These are phyloP conservation scores for Sparus aurata DNA, from an alignment of 2,797 vertebrate genomes.

Conservation along the genomic window DNA sequence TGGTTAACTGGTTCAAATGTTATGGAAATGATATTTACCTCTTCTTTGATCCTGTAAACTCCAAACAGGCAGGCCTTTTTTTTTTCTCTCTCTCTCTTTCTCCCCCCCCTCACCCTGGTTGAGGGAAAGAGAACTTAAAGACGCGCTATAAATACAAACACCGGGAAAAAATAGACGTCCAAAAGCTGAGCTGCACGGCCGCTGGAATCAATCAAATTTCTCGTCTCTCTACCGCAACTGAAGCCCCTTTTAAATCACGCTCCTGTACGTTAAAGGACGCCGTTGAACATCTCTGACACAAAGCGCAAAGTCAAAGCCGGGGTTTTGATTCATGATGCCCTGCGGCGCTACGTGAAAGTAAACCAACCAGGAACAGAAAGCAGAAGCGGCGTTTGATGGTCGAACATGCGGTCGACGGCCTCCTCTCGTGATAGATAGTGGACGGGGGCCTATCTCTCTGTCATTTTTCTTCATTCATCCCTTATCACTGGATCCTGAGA, in stretches of 20 bases:
- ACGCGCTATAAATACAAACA: constrained; percentile 70
- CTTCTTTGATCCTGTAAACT: constrained; percentile 79
- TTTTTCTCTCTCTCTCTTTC: background rate
- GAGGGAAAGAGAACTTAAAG: constrained; percentile 56
- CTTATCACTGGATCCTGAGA: constrained; percentile 51
- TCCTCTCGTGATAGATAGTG: constrained; percentile 85
- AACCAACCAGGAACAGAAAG: constrained; percentile 81
- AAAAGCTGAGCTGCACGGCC: background rate
- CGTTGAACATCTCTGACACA: constrained; percentile 86
- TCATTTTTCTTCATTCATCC: constrained; percentile 93
- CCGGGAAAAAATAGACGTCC: constrained; percentile 42
- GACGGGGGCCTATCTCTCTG: constrained; percentile 87
- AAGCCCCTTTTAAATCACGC: constrained; percentile 85
- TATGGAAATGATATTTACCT: constrained; percentile 85
- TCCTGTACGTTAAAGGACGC: constrained; percentile 84
- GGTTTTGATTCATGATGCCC: constrained; percentile 87
- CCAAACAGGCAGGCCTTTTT: constrained; percentile 57
- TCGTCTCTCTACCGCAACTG: constrained; percentile 3
- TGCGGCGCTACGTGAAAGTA: constrained; percentile 82
- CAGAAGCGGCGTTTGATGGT: constrained; percentile 86
- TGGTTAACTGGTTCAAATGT: constrained; percentile 85
- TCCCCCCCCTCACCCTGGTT: constrained; percentile 21
- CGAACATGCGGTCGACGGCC: constrained; percentile 67
- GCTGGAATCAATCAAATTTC: constrained; percentile 62
- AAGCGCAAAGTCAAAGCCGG: constrained; percentile 82